Base-by-base conservation (phyloP, 2,888 invertebrate genomes). In the Dicyrtomina minuta region DNA sequence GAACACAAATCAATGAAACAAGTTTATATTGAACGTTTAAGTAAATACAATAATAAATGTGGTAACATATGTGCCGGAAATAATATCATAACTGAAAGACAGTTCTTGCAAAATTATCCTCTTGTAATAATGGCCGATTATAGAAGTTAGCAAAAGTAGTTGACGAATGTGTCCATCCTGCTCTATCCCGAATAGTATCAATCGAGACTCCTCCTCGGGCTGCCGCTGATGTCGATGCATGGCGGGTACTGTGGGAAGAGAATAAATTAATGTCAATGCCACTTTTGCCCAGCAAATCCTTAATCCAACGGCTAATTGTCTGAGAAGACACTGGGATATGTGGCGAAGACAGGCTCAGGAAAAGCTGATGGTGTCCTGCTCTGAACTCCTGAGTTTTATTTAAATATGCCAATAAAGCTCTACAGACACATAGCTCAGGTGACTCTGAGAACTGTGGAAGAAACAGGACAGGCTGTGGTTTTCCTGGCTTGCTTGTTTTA, bases 221-320 rank as follows among this genome's bases (percentile, higher is more conserved):
- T 2, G 66, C 66, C 3, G 43, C 43, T 1, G 66, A 66, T 55
- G 66, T 55, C 0, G 66, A 53, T 1, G 43, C 53, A 26, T 66
- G 66, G 5, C 66, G n/a, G n/a, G n/a, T n/a, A n/a, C n/a, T n/a
- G n/a, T n/a, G n/a, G n/a, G n/a, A n/a, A n/a, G n/a, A n/a, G n/a
- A n/a, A n/a, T n/a, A n/a, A n/a, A n/a, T n/a, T n/a, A n/a, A n/a
- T n/a, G n/a, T n/a, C n/a, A n/a, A 66, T 26, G 3, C 55, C 66
- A 24, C 41, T 43, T 22, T 26, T 10, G 1, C 10, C 1, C 1
- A 66, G 44, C 20, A 41, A 20, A 15, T 51, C 15, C 26, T 66
- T 66, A 15, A 66, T 49, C 55, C 66, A 66, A 6, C 66, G 4
- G 2, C 55, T 22, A 59, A 69, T 56, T 13, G 73, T 73, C 20